These are phyloP conservation scores for Callyntrura guangdongensis DNA, from an alignment of 2,888 invertebrate species.

Conservation along the genomic window DNA sequence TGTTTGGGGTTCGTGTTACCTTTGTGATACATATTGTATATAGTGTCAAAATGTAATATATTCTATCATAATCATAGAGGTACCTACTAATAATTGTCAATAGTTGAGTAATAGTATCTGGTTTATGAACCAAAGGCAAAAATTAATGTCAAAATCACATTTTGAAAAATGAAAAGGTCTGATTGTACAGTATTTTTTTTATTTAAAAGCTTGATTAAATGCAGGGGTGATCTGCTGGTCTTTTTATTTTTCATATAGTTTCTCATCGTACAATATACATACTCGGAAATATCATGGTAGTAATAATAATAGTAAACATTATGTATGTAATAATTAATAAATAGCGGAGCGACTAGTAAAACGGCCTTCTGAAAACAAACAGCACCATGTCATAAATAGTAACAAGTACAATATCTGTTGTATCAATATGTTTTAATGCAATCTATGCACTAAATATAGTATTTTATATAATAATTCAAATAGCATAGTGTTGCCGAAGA, in stretches of 20 bases:
- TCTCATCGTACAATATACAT: conserved; percentile 47
- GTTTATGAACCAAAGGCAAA: no score
- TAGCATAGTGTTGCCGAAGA: conserved; percentile 10
- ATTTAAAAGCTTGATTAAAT: conserved; percentile 77
- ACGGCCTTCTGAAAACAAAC: conserved; percentile 51
- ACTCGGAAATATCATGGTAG: conserved; percentile 53
- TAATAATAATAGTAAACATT: conserved; percentile 45
- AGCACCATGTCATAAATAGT: conserved; percentile 50
- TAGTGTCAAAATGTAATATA: no score
- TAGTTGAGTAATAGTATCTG: no score
- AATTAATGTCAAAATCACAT: background rate
- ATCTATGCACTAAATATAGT: conserved; percentile 56
- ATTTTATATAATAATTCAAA: conserved; percentile 41
- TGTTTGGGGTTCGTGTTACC: no score
- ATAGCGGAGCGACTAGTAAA: conserved; percentile 70
- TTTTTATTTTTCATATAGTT: conserved; percentile 64
- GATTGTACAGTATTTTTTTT: conserved; percentile 12
- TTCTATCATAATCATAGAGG: no score
- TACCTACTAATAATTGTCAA: no score
- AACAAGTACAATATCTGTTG: conserved; percentile 39
- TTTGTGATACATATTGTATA: no score
- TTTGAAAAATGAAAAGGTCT: no score
- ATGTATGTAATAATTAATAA: conserved; percentile 49
- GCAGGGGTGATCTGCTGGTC: conserved; percentile 78
- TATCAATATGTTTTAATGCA: conserved; percentile 57